Percentiles rank a stretch among this genome's conserved stretches.
Evolutionary conservation across 2,797 vertebrate species (phyloP).

Genomic region (Eospalax fontanierii): DNA sequence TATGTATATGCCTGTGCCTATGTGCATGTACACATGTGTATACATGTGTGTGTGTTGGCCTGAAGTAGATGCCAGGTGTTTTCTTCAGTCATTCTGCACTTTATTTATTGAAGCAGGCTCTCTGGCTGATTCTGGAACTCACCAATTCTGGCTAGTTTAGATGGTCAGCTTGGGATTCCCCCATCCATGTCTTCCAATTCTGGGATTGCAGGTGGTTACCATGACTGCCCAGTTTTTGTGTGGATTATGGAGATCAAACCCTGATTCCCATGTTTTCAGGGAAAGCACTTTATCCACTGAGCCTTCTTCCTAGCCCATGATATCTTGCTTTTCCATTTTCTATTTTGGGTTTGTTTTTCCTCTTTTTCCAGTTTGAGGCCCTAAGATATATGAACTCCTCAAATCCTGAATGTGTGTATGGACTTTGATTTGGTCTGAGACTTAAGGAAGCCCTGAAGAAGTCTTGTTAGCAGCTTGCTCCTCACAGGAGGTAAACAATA

Average conservation of each 20-base stretch:
- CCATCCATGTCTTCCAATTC: neutral
- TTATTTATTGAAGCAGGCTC: neutral
- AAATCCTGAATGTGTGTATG: slow-evolving; percentile 63
- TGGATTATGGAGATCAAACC: neutral
- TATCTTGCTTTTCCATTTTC: neutral
- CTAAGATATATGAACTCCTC: slow-evolving; percentile 64
- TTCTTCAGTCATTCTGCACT: neutral
- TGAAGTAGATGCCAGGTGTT: neutral
- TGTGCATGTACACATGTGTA: no score
- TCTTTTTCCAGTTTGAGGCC: slow-evolving; percentile 66
- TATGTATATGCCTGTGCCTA: no score
- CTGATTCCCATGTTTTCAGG: neutral
- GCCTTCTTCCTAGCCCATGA: neutral
- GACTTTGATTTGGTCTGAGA: slow-evolving; percentile 73
- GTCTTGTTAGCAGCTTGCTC: slow-evolving; percentile 52
- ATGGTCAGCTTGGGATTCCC: neutral
- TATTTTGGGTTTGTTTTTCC: neutral
- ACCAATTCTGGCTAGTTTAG: neutral
- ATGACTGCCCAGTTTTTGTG: neutral
- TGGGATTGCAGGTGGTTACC: neutral
- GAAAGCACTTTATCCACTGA: neutral
- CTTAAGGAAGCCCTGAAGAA: neutral
- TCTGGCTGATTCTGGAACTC: neutral
- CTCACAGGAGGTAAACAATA: slow-evolving; percentile 23
- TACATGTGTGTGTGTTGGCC: no score